phyloP scores from a whole-genome alignment of 2,797 vertebrate species.

The Bryconaethiops microstoma region DNA sequence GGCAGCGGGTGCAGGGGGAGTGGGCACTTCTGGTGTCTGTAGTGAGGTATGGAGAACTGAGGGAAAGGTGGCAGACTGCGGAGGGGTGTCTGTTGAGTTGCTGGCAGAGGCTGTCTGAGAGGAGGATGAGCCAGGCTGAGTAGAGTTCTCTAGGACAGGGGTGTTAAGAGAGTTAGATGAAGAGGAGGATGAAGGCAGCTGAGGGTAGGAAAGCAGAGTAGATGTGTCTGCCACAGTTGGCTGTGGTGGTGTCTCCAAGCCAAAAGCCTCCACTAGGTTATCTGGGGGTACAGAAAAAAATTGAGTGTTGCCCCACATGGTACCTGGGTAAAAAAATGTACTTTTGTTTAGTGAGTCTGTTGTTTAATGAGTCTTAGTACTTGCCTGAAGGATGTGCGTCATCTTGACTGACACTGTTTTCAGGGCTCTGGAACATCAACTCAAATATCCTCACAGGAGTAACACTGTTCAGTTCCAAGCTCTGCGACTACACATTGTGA shows the following conservation, averaged over 20 bases:
- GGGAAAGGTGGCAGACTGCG: slow-evolving; percentile 66
- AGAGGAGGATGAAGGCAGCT: slow-evolving; percentile 76
- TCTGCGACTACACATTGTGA: slow-evolving; percentile 79
- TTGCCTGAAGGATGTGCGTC: slow-evolving; percentile 84
- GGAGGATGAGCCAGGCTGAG: slow-evolving; percentile 70
- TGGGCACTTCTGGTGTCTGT: slow-evolving; percentile 82
- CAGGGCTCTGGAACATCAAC: slow-evolving; percentile 96
- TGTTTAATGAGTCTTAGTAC: slow-evolving; percentile 12
- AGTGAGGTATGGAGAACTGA: slow-evolving; percentile 74
- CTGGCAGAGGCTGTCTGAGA: slow-evolving; percentile 64
- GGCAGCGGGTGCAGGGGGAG: slow-evolving; percentile 69
- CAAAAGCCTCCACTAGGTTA: slow-evolving; percentile 82
- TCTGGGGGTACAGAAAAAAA: slow-evolving; percentile 69
- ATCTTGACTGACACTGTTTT: slow-evolving; percentile 87
- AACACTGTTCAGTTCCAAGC: slow-evolving; percentile 89
- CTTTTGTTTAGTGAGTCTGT: background rate
- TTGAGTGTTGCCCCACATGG: background rate
- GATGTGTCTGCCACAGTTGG: slow-evolving; percentile 74
- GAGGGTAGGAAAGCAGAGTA: slow-evolving; percentile 79
- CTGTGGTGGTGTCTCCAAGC: slow-evolving; percentile 76
- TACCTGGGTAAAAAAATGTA: background rate
- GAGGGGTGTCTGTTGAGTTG: slow-evolving; percentile 63
- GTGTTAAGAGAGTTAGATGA: slow-evolving; percentile 79
- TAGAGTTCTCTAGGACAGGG: slow-evolving; percentile 74
- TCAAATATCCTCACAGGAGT: slow-evolving; percentile 95